These are phyloP conservation scores for Drosophila neotestacea DNA, from an alignment of 2,888 invertebrate genomes.

Conservation along the genomic window DNA sequence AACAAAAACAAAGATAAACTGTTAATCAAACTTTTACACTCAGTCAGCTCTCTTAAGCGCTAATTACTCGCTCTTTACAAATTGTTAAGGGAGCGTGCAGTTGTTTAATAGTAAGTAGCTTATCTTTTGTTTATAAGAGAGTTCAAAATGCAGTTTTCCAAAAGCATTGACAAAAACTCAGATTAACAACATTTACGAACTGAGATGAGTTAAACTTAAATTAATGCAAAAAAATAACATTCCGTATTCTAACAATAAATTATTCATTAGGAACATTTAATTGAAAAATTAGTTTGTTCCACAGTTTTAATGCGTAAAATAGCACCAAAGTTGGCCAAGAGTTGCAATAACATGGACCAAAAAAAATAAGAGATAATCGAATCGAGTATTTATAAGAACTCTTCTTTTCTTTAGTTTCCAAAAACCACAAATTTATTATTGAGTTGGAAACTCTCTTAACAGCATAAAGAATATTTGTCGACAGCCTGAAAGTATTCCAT, in stretches of 20 bases:
- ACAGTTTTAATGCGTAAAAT: not conserved
- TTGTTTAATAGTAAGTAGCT: not conserved
- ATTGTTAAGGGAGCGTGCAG: not conserved
- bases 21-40: conserved; percentile 3
- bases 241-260: too few species aligned
- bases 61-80: not conserved
- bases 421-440: too few species aligned
- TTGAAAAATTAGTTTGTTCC: too few species aligned
- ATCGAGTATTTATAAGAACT: not conserved
- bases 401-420: too few species aligned
- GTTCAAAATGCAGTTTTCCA: too few species aligned
- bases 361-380: not conserved
- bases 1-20: not conserved
- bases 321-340: not conserved
- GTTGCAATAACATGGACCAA: not conserved
- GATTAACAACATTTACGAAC: too few species aligned
- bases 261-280: too few species aligned
- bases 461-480: not conserved
- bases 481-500: conserved; percentile 21
- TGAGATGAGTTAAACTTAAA: too few species aligned
- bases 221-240: too few species aligned
- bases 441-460: not conserved
- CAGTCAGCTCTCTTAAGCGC: not conserved
- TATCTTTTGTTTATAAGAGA: too few species aligned
- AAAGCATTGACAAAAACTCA: too few species aligned